Evolutionary conservation across 2,113 vertebrate species (phyloP).

Genomic region (Malaclemys terrapin): DNA sequence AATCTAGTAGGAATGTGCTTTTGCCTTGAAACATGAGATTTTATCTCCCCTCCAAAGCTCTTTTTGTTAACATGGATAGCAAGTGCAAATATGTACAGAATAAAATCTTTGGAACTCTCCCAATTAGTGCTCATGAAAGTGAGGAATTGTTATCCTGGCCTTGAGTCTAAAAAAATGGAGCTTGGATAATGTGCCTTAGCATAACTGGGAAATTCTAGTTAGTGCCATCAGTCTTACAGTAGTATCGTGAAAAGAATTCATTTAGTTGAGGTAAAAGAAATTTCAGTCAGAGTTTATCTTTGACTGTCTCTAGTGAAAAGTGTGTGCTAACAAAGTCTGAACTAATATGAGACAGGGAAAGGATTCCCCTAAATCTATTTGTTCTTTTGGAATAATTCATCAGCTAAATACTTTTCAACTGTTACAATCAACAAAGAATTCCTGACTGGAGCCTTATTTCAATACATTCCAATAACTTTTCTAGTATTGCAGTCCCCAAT

Average conservation of each 20-base stretch:
- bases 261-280: neutral
- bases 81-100: neutral
- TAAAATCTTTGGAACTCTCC: neutral
- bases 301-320: constrained; percentile 24
- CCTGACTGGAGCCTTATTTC: constrained; percentile 21
- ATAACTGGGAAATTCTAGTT: neutral
- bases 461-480: neutral
- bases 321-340: neutral
- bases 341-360: constrained; percentile 24
- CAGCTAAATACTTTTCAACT: constrained; percentile 39
- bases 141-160: neutral
- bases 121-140: neutral
- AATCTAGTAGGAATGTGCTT: neutral
- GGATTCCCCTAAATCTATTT: constrained; percentile 15
- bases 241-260: neutral
- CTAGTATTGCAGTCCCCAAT: constrained; percentile 6
- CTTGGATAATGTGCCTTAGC: neutral
- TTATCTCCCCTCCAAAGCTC: neutral
- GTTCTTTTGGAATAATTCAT: constrained; percentile 55
- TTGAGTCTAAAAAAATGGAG: neutral
- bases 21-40: neutral
- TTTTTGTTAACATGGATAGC: neutral
- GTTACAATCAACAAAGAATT: constrained; percentile 18
- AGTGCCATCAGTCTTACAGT: neutral
- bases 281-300: neutral